Conservation (phyloP, 2,113 vertebrate species). For the Glaucomys volans region DNA sequence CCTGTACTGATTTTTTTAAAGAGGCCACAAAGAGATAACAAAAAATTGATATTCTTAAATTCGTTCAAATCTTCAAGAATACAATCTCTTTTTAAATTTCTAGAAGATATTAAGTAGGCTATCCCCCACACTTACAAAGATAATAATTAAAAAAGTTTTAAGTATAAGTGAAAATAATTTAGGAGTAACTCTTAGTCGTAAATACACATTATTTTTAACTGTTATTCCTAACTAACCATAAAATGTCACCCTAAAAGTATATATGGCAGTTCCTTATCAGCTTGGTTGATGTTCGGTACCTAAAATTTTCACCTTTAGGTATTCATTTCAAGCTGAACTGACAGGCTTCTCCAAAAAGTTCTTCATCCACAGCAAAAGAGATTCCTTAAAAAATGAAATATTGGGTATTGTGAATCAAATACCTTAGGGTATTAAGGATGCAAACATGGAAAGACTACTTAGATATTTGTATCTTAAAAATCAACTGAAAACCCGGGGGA, state of each 20-base stretch:
- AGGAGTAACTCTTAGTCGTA: background rate
- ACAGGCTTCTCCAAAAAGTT: background rate
- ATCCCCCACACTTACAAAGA: background rate
- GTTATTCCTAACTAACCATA: conserved; percentile 7
- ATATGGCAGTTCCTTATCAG: background rate
- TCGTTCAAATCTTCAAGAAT: conserved; percentile 9
- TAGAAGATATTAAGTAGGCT: background rate
- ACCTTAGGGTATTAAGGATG: background rate
- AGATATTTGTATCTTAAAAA: conserved; percentile 7
- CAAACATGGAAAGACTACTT: conserved; percentile 23
- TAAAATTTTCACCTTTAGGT: background rate
- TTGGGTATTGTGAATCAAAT: background rate
- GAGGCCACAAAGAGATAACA: background rate
- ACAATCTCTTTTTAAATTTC: background rate
- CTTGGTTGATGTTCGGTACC: background rate
- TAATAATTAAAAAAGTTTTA: conserved; percentile 20
- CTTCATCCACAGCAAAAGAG: background rate
- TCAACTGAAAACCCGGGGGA: background rate
- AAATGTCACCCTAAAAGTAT: conserved; percentile 30
- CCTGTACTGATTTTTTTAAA: too few species aligned
- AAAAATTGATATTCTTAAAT: conserved; percentile 16
- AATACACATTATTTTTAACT: background rate
- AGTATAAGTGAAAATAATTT: background rate
- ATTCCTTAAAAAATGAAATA: conserved; percentile 9
- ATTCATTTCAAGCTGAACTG: background rate